Evolutionary conservation across 1,140 invertebrate genomes (phyloP), one percentile per base, ranked within the genome.

Genomic region (Pseudomyrmex sp.): DNA sequence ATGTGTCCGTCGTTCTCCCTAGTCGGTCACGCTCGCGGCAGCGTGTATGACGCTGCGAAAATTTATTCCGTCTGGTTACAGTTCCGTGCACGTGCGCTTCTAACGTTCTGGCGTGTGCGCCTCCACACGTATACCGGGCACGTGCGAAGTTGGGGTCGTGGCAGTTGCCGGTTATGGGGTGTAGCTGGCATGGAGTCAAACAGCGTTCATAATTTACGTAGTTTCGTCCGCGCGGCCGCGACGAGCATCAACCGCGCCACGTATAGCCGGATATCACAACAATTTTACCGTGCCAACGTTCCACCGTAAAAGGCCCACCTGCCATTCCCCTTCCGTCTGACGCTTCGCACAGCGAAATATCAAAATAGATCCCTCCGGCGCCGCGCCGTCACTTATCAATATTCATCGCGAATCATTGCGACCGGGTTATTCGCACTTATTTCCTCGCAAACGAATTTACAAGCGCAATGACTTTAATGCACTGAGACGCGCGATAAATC

Each of bases 141-240:
- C 82, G 82, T 63, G 80, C 75, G 73, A 66, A 62, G 52, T 46
- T 48, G 80, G 75, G 70, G 79, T 68, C 72, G 86, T 59, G 69
- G 82, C 70, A 77, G 88, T 83, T 83, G 82, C 87, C 85, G 89
- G 86, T 88, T 89, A 87, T 83, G 86, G 90, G 87, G 88, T 92
- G 91, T 91, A 90, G 88, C 88, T 92, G 93, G 92, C 92, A 92
- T 85, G 73, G 90, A 93, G 91, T 93, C 92, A 93, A 93, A 93
- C 90, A 88, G 91, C 90, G 91, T 93, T 91, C 90, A 93, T 93
- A 93, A 93, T 93, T 93, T 89, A 93, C 90, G 89, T 89, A 89
- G 86, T 90, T 91, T 91, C 88, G 91, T 91, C 90, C 86, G 85
- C 86, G 85, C 87, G 90, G 82, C 83, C 75, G 83, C 82, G 77